Evolutionary conservation across 2,113 vertebrate genomes (phyloP).

Genomic region (Elachura formosa): DNA sequence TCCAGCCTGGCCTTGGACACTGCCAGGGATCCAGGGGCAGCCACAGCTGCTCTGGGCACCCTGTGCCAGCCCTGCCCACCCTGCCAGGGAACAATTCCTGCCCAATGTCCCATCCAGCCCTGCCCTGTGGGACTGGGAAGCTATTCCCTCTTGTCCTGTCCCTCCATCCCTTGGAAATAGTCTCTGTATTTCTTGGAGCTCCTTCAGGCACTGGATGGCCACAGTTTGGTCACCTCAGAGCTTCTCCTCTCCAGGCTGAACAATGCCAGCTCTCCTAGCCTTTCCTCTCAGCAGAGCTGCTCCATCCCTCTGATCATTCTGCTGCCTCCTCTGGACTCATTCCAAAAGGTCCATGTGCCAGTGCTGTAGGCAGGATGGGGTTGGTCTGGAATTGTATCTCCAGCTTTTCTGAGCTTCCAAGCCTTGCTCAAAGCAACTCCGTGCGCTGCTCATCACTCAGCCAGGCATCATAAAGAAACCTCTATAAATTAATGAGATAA

Average conservation of each 20-base stretch:
- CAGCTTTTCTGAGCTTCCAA: neutral
- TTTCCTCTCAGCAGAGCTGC: neutral
- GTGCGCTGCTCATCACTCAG: neutral
- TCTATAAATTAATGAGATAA: slow-evolving; percentile 23
- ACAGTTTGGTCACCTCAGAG: rapidly evolving
- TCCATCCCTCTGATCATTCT: neutral
- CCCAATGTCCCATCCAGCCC: rapidly evolving
- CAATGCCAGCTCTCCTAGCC: neutral
- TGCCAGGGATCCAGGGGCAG: neutral
- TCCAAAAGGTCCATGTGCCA: neutral
- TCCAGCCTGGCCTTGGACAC: neutral
- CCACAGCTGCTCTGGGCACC: neutral
- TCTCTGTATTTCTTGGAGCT: rapidly evolving
- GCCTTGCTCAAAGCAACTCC: neutral
- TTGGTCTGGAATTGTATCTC: neutral
- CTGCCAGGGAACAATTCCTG: neutral
- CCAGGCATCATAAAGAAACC: neutral
- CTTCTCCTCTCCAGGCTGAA: neutral
- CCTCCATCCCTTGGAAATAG: rapidly evolving
- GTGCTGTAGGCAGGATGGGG: too few species aligned
- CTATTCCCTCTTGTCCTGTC: rapidly evolving
- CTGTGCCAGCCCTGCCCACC: neutral
- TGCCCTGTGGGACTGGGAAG: neutral
- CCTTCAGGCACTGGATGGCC: rapidly evolving
- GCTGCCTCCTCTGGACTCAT: neutral